Evolutionary conservation across 2,888 invertebrate genomes (phyloP).

Genomic region (Physocephala rufipes): DNA sequence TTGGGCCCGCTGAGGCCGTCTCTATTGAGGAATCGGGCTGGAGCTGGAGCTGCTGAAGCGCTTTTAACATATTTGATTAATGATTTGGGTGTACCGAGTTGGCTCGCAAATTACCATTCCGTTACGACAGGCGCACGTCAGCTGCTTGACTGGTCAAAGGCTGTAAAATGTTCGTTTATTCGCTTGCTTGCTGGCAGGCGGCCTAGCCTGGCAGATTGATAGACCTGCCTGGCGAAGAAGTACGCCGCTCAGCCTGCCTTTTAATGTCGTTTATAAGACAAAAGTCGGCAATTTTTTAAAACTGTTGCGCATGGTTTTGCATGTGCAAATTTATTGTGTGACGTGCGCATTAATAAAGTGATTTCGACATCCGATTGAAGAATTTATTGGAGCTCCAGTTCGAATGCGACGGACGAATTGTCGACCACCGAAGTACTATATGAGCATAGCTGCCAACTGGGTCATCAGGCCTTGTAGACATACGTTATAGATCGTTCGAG

Average conservation of each 20-base stretch:
- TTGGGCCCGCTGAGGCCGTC: background rate
- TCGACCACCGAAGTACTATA: background rate
- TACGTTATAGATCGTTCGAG: no score
- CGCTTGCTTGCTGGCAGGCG: constrained; percentile 5
- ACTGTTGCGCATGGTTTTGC: constrained; percentile 44
- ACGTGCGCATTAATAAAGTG: constrained; percentile 51
- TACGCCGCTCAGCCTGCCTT: constrained; percentile 9
- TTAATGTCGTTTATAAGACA: constrained; percentile 39
- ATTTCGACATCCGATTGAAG: constrained; percentile 43
- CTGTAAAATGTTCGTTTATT: constrained; percentile 26
- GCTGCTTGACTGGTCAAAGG: constrained; percentile 47
- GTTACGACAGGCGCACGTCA: constrained; percentile 58
- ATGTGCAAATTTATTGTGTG: constrained; percentile 51
- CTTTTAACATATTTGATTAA: constrained; percentile 52
- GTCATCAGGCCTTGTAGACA: no score
- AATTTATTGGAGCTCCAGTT: constrained; percentile 38
- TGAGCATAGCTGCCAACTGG: background rate
- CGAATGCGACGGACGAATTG: background rate
- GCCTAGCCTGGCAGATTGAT: constrained; percentile 20
- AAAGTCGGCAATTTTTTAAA: constrained; percentile 44
- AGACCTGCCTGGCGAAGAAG: constrained; percentile 29
- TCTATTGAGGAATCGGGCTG: constrained; percentile 19
- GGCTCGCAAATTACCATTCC: constrained; percentile 55
- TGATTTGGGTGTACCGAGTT: constrained; percentile 53
- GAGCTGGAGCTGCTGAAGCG: constrained; percentile 29